Conservation (phyloP, 2,888 invertebrate genomes). For the Aphrophora alni region DNA sequence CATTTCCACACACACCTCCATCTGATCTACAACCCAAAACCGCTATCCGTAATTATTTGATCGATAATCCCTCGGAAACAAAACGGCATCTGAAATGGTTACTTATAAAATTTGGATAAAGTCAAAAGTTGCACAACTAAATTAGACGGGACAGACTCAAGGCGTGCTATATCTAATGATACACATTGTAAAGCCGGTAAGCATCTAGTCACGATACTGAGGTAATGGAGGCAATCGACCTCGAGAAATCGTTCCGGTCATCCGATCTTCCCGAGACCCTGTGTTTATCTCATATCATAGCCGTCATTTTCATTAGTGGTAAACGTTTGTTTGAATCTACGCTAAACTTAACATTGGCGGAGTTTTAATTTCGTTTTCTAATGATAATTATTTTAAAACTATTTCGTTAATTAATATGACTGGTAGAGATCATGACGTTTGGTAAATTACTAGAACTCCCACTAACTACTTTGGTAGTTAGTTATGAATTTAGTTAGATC, state of each 20-base stretch:
- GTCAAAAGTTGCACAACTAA: background rate
- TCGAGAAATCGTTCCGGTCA: background rate
- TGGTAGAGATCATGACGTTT: background rate
- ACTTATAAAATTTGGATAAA: background rate
- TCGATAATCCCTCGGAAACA: background rate
- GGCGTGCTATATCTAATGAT: background rate
- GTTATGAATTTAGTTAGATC: too few relatives aligned
- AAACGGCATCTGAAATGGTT: background rate
- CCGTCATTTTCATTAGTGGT: background rate
- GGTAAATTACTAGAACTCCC: background rate
- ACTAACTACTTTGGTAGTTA: background rate
- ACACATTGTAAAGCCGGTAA: background rate
- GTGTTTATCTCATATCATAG: background rate
- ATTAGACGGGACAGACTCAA: background rate
- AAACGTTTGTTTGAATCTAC: background rate
- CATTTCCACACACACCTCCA: too few relatives aligned
- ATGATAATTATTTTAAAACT: slow-evolving; percentile 9
- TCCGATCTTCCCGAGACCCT: background rate
- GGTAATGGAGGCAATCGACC: background rate
- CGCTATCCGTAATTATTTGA: background rate
- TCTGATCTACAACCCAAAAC: too few relatives aligned
- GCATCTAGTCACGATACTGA: background rate
- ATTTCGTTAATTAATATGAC: background rate
- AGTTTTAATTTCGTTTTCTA: background rate
- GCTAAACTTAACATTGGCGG: background rate